A percentile compares a stretch with the other conserved stretches of the same genome.
These are phyloP conservation scores for Tanypteryx hageni DNA, from an alignment of 2,888 invertebrate species.

Conservation along the genomic window DNA sequence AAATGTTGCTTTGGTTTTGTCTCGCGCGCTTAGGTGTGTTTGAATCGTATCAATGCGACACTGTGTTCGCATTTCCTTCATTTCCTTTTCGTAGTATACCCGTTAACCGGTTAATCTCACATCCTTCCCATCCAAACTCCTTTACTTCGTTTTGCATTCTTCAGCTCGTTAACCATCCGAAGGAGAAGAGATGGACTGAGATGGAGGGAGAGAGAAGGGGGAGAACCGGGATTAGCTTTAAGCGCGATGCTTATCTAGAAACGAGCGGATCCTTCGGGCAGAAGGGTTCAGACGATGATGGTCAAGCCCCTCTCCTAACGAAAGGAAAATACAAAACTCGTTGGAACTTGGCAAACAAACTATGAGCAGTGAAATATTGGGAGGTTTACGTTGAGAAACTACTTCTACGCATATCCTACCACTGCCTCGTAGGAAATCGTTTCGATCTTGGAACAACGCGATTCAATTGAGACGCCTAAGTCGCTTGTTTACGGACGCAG, in stretches of 20 bases:
- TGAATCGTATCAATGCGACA: too few relatives aligned
- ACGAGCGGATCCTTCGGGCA: neutral
- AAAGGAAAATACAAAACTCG: neutral
- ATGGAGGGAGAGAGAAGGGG: neutral
- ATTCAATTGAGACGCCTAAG: slow-evolving; percentile 10
- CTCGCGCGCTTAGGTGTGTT: too few relatives aligned
- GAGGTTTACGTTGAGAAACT: slow-evolving; percentile 10
- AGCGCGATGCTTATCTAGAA: slow-evolving; percentile 37
- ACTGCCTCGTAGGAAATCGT: neutral
- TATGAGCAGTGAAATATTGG: slow-evolving; percentile 33
- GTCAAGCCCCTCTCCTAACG: slow-evolving; percentile 27
- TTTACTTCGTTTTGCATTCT: slow-evolving; percentile 27
- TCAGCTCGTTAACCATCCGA: slow-evolving; percentile 9
- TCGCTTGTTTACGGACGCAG: slow-evolving; percentile 23
- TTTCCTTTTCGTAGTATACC: neutral
- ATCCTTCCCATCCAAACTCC: neutral
- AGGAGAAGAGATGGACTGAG: neutral
- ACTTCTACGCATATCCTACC: neutral
- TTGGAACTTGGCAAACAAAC: slow-evolving; percentile 28
- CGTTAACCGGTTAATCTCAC: neutral
- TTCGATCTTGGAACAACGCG: neutral
- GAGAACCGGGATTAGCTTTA: slow-evolving; percentile 14
- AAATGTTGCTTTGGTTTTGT: too few relatives aligned
- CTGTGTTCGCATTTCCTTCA: too few relatives aligned
- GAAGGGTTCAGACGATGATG: neutral